Evolutionary conservation across 2,113 vertebrate species (phyloP), one percentile per base, ranked within the genome.

Genomic region (Oncorhynchus mykiss): DNA sequence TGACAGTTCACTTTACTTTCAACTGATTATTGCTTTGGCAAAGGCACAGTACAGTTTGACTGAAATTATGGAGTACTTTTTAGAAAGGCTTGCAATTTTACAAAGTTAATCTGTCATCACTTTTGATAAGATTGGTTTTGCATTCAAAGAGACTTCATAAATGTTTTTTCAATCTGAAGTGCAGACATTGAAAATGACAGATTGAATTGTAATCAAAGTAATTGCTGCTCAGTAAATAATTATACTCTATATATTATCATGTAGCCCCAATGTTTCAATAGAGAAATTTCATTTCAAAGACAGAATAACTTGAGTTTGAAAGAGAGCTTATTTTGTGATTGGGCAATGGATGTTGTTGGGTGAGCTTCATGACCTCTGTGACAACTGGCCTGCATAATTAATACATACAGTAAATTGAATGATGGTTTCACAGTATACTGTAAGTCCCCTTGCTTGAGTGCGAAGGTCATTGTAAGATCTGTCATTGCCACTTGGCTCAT

Each of bases 31-130:
- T 65, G 29, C 5, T 18, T 67, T 80, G 77, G 82, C 68, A 75
- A 60, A 57, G 72, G 74, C 12, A 3, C 45, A 51, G 67, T 18
- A 70, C 79, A 81, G 80, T 81, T 51, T 13, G 8, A 29, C 48
- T 67, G 14, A 31, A 59, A 51, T 73, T 72, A 31, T 59, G 3
- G 22, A 29, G 49, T 77, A 51, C 51, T 78, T 85, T 81, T 14
- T 62, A 54, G 45, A 67, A 71, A 80, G 59, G 68, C 60, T 8
- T 1, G 27, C 51, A 59, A 16, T 73, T 57, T 69, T 59, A 81
- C 64, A 81, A 77, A 83, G 60, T 60, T 72, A 49, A 78, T 76
- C 78, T 75, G 78, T 75, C 71, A 70, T 78, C 59, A 39, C 73
- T 59, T 39, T 11, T 77, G 66, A 69, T 64, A 5, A 74, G 67